These are phyloP conservation scores for Limnephilus rhombicus DNA, from an alignment of 2,888 invertebrate genomes.

Conservation along the genomic window DNA sequence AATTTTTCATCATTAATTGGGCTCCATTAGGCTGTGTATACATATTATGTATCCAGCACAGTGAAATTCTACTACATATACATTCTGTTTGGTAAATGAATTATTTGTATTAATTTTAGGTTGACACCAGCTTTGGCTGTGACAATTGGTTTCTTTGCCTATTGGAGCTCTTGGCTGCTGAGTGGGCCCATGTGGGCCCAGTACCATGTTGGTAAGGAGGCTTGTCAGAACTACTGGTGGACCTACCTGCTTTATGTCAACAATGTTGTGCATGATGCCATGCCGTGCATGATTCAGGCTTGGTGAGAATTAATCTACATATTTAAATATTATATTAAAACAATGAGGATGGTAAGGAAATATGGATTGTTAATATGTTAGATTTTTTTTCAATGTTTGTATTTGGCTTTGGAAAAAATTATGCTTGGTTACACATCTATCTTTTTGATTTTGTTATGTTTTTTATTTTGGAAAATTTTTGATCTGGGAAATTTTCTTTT, in stretches of 20 bases:
- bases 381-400: too few relatives aligned
- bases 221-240: constrained; percentile 72
- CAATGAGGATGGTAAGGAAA: neutral
- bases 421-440: too few relatives aligned
- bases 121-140: constrained; percentile 16
- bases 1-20: too few relatives aligned
- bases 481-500: too few relatives aligned
- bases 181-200: constrained; percentile 50
- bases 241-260: constrained; percentile 72
- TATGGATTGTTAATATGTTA: too few relatives aligned
- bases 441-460: too few relatives aligned
- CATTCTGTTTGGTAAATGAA: neutral
- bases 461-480: too few relatives aligned
- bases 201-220: constrained; percentile 68
- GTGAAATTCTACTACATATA: too few relatives aligned
- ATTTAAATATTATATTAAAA: neutral
- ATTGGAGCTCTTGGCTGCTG: neutral
- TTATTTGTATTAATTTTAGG: constrained; percentile 19
- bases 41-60: too few relatives aligned
- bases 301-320: constrained; percentile 67
- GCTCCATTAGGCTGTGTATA: neutral
- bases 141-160: neutral
- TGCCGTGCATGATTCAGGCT: constrained; percentile 68
- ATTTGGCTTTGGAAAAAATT: too few relatives aligned
- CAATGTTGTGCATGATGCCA: constrained; percentile 67